Percentiles rank a stretch among this genome's conserved stretches.
These are phyloP conservation scores for Euclidia mi DNA, from an alignment of 2,888 invertebrate species.

Conservation along the genomic window DNA sequence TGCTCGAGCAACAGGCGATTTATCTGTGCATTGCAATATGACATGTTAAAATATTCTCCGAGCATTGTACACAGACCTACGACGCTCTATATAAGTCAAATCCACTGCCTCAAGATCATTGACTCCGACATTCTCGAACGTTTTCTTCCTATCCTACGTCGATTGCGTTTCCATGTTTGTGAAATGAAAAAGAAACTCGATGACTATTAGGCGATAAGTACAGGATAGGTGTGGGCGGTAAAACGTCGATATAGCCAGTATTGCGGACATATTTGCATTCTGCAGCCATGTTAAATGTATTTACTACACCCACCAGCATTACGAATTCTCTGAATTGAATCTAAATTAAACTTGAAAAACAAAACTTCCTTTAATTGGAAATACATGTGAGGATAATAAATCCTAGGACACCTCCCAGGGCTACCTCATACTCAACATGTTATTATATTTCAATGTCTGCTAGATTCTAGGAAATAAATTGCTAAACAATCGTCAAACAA, in stretches of 20 bases:
- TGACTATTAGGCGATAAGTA: conserved; percentile 63
- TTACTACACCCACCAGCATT: conserved; percentile 68
- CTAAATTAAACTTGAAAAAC: conserved; percentile 45
- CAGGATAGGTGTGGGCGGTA: conserved; percentile 67
- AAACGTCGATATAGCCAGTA: conserved; percentile 55
- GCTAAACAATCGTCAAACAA: conserved; percentile 40
- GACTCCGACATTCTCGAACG: conserved; percentile 48
- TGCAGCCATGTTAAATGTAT: conserved; percentile 63
- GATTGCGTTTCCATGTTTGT: conserved; percentile 72
- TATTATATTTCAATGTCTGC: conserved; percentile 28
- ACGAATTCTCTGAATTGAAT: conserved; percentile 46
- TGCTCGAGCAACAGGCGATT: conserved; percentile 58
- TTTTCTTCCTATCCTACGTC: conserved; percentile 56
- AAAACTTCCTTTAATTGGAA: conserved; percentile 56
- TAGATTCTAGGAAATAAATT: conserved; percentile 35
- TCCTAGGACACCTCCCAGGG: conserved; percentile 27
- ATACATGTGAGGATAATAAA: conserved; percentile 36
- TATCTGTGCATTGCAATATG: conserved; percentile 68
- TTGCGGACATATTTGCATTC: conserved; percentile 73
- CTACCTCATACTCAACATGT: conserved; percentile 16
- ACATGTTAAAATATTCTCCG: conserved; percentile 66
- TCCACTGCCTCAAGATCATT: conserved; percentile 48
- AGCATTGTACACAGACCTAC: conserved; percentile 51
- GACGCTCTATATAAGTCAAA: conserved; percentile 45
- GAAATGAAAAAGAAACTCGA: conserved; percentile 59